These are phyloP conservation scores for Gallinago paraguaiae DNA, from an alignment of 2,113 vertebrate genomes.

Conservation along the genomic window DNA sequence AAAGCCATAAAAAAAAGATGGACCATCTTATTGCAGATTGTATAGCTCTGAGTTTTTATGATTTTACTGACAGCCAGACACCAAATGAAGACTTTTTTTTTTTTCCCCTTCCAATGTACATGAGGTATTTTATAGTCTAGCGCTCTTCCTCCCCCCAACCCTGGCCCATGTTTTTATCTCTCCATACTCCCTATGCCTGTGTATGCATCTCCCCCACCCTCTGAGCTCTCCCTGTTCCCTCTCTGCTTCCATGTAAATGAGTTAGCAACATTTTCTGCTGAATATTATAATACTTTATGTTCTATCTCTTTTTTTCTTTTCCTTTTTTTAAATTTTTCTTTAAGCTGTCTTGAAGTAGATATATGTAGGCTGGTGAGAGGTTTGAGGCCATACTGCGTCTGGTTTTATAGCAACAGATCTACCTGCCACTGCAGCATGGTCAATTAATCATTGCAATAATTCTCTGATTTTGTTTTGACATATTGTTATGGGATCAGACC, in stretches of 20 bases:
- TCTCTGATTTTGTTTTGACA: not conserved
- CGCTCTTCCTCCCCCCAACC: not conserved
- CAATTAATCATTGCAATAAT: not conserved
- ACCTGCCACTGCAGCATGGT: not conserved
- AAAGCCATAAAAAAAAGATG: constrained; percentile 25
- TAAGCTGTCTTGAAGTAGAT: not conserved
- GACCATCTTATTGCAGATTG: constrained; percentile 29
- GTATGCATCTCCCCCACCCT: not conserved
- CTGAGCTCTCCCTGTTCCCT: not conserved
- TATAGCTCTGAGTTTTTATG: constrained; percentile 23
- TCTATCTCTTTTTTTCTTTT: not conserved
- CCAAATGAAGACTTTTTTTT: not conserved
- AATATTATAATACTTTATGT: not conserved
- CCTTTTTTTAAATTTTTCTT: not conserved
- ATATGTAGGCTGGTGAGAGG: not conserved
- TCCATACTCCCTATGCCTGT: not conserved
- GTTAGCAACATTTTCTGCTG: not conserved
- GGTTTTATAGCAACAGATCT: not conserved
- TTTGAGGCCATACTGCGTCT: not conserved
- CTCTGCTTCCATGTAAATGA: not conserved
- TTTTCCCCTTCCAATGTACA: not conserved
- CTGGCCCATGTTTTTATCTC: not conserved
- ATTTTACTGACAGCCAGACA: not conserved
- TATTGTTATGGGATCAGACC: not conserved
- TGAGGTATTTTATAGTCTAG: not conserved